Evolutionary conservation across 2,113 vertebrate genomes (phyloP), one percentile per base, ranked within the genome.

Genomic region (Telmatochromis bifrenatus): DNA sequence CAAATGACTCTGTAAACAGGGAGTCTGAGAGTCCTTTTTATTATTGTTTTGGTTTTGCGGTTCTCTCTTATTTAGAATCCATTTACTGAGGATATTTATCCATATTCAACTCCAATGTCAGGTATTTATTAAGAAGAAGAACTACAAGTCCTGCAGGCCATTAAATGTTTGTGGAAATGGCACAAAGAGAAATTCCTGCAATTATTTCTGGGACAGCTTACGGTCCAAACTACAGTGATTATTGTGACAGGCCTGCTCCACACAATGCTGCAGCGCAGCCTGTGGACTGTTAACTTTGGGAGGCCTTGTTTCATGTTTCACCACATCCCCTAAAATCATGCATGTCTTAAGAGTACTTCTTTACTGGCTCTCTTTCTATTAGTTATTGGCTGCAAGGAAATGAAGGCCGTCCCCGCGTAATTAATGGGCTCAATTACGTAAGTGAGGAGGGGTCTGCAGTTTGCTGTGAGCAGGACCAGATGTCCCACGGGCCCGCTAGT

Each of bases 391-490:
- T 56, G 47, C 77, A 86, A 93, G 92, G 94, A 95, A 94, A 93
- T 87, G 87, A 93, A 87, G 88, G 83, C 91, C 88, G 86, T 81
- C 84, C 82, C 81, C 65, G 7, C 85, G 91, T 94, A 96, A 96
- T 96, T 96, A 95, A 97, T 95, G 94, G 92, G 87, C 42, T 88
- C 91, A 96, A 96, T 96, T 95, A 96, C 95, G 91, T 94, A 91
- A 95, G 92, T 90, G 93, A 95, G 89, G 83, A 95, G 91, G 87
- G 93, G 92, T 95, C 92, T 93, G 92, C 93, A 91, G 77, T 85
- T 53, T 79, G 87, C 87, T 82, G 83, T 91, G 93, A 96, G 93
- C 51, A 92, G 89, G 91, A 95, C 93, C 96, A 96, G 94, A 95
- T 96, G 96, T 93, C 90, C 85, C 26, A 5, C 7, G 2, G 42